phyloP scores from a whole-genome alignment of 2,888 invertebrate species.

The Chloroclystis v-ata region DNA sequence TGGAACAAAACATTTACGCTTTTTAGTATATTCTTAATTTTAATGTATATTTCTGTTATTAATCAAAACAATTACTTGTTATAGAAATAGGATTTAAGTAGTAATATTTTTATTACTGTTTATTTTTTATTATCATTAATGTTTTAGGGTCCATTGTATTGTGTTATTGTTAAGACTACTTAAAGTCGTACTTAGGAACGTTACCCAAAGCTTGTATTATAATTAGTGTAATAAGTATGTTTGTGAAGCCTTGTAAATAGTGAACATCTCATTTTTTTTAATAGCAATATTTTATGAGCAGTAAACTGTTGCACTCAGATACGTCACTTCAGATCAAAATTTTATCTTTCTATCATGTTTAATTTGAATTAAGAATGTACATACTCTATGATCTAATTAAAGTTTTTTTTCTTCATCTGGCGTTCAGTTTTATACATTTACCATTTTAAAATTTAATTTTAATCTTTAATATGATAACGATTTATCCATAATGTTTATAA shows the following conservation, averaged over 20 bases:
- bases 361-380: no score
- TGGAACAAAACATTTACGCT: slow-evolving; percentile 2
- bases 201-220: slow-evolving; percentile 31
- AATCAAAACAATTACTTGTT: background rate
- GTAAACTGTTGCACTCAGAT: no score
- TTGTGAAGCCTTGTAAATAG: slow-evolving; percentile 23
- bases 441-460: no score
- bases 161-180: slow-evolving; percentile 23
- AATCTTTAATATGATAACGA: no score
- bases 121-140: slow-evolving; percentile 12
- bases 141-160: slow-evolving; percentile 22
- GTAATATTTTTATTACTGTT: background rate
- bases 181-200: slow-evolving; percentile 33
- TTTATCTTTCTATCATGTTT: no score
- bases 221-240: slow-evolving; percentile 15
- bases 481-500: no score
- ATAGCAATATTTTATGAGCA: no score
- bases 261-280: slow-evolving; percentile 9
- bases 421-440: no score
- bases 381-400: no score
- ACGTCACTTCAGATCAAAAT: no score
- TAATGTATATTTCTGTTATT: background rate
- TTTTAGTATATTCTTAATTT: slow-evolving; percentile 1
- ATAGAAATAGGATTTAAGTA: background rate
- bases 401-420: no score